Evolutionary conservation across 1,140 invertebrate species (phyloP), one percentile per base, ranked within the genome.

Genomic region (Lasioglossum baleicum): DNA sequence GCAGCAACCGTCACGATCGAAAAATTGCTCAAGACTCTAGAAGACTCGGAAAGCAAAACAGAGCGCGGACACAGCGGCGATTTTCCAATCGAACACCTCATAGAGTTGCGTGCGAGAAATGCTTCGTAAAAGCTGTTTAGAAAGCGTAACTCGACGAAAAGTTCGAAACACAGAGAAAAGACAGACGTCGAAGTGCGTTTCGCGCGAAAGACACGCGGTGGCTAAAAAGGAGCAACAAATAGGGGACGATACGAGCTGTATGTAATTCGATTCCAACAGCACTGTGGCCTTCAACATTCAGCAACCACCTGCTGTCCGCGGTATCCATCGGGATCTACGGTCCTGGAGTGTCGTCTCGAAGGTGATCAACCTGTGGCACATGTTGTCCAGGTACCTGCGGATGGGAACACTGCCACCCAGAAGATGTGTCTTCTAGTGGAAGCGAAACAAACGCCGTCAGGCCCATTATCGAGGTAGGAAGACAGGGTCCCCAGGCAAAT

Each of bases 211-310:
- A 66, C 44, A 66, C 20, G 7, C 15, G 40, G 31, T 7, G 17
- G 42, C 2, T 6, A 58, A 8, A 48, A 26, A 53, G 66, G 63
- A 61, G 20, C 40, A 66, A 22, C 10, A 56, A 71, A 31, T 20
- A n/a, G 20, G 1, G 17, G n/a, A 65, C 70, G 48, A 84, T 77
- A 84, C 70, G 64, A 83, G 60, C 40, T 80, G 58, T 65, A 80
- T 85, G 89, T 88, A 89, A 91, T 87, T 90, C 86, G 83, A 90
- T 89, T 85, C 87, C 83, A 67, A 84, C 81, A 88, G 86, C 61
- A 65, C 67, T 35, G 75, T 73, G 87, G 85, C 87, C 88, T 87
- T 86, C 86, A 68, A 58, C 35, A 64, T 67, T 80, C 73, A 72
- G 69, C 75, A 78, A 80, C 83, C 75, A 90, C 85, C 89, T 90